These are phyloP conservation scores for Siniperca obscura DNA, from an alignment of 2,797 vertebrate species.

Conservation along the genomic window DNA sequence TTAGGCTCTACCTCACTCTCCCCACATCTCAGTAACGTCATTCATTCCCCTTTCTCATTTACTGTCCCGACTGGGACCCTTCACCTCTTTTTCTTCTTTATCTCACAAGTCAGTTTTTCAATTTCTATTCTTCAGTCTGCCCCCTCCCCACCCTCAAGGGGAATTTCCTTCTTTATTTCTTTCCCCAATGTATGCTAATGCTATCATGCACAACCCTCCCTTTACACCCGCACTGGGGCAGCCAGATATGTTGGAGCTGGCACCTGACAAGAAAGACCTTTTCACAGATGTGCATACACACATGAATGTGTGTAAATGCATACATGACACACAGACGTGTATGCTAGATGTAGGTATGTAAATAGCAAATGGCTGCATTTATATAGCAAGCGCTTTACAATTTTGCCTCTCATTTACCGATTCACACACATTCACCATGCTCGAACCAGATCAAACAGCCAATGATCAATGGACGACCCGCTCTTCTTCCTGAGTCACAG, in stretches of 20 bases:
- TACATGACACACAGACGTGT: no score
- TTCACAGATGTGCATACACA: conserved; percentile 1
- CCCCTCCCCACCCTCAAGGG: background rate
- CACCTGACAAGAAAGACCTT: conserved; percentile 8
- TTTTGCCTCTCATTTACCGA: no score
- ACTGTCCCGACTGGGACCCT: conserved; percentile 2
- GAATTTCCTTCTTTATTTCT: conserved; percentile 19
- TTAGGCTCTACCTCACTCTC: conserved; percentile 1
- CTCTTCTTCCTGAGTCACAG: no score
- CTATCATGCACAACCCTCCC: background rate
- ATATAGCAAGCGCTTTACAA: no score
- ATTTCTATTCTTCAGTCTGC: conserved; percentile 24
- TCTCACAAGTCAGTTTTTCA: conserved; percentile 32
- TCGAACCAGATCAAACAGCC: no score
- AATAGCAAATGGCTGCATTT: no score
- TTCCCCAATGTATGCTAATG: background rate
- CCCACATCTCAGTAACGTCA: conserved; percentile 11
- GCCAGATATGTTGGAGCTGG: conserved; percentile 30
- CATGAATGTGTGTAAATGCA: background rate
- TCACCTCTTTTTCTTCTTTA: conserved; percentile 27
- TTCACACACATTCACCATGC: no score
- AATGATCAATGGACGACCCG: no score
- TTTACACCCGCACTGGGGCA: conserved; percentile 8
- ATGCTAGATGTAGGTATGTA: background rate
- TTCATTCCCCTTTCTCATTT: conserved; percentile 36